These are phyloP conservation scores for Anniella stebbinsi DNA, from an alignment of 2,797 vertebrate genomes.

Conservation along the genomic window DNA sequence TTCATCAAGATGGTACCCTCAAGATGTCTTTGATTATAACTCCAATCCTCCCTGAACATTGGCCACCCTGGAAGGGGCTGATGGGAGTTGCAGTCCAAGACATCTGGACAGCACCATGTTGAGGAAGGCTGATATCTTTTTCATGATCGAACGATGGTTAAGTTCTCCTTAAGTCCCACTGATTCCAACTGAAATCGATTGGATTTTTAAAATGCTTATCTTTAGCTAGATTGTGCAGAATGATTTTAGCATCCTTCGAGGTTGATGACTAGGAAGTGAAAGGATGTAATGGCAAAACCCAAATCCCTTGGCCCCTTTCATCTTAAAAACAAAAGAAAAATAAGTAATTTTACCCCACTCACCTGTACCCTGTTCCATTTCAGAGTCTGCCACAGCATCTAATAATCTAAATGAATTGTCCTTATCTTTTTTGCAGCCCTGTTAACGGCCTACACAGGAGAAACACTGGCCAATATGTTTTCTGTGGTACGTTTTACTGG, in stretches of 20 bases:
- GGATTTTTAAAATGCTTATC: neutral
- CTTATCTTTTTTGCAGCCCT: constrained; percentile 82
- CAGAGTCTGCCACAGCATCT: neutral
- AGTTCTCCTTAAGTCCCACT: neutral
- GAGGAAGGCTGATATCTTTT: neutral
- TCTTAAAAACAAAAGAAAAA: neutral
- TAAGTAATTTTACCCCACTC: too few species aligned
- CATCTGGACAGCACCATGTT: too few species aligned
- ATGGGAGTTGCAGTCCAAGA: too few species aligned
- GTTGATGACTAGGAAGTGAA: neutral
- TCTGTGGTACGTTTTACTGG: constrained; percentile 83
- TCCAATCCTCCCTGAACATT: too few species aligned
- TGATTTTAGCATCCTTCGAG: neutral
- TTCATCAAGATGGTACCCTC: too few species aligned
- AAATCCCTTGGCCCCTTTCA: neutral
- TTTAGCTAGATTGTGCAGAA: neutral
- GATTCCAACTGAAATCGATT: neutral
- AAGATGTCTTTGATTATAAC: too few species aligned
- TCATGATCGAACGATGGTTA: neutral
- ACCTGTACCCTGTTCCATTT: neutral
- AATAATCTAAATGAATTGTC: neutral
- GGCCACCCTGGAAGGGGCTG: too few species aligned
- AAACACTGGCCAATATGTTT: constrained; percentile 88
- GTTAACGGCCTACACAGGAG: constrained; percentile 92
- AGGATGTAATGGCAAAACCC: neutral